Base-by-base conservation (phyloP, 2,797 vertebrate species). In the Enoplosus armatus region DNA sequence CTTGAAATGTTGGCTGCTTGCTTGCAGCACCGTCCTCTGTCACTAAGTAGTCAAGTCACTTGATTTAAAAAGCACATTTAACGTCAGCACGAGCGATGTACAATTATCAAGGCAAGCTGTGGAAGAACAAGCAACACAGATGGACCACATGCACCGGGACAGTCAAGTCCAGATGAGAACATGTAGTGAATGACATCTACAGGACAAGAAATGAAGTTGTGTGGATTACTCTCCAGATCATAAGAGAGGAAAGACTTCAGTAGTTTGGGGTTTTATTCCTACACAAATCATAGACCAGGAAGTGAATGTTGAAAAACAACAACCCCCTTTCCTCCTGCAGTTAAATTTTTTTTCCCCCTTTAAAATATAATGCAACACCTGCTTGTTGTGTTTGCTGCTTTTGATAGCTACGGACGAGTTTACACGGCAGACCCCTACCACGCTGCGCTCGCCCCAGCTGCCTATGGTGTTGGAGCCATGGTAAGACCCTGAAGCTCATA, bases 381-480 rank as follows among this genome's bases (percentile, higher is more conserved):
- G 9, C 54, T 24, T 58, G 43, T 50, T 37, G 24, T 63, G 12
- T 63, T 71, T 79, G 11, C 45, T 64, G 51, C 27, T 85, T 51
- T 60, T 70, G 0, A 54, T 60, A 99, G 98, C 94, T 99, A 99
- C 27, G 98, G 98, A 87, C 96, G 98, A 84, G 98, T 99, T 92
- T 99, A 99, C 93, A 98, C 98, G n/a, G 94, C 98, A 86, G 98
- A 99, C 90, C 98, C 98, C 84, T 99, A 99, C 95, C 97, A 99
- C 63, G 98, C 97, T 91, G 98, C 98, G 59, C 96, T 99, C 78
- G 96, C 97, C 92, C 97, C 97, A 81, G 96, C 98, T 4, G 98
- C 98, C 89, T 99, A 99, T 69, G 98, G 98, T 93, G 98, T 99
- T 85, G 97, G 98, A 91, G 98, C 98, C 93, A 98, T 99, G 98